A percentile compares a stretch with the other conserved stretches of the same genome.
Conservation (phyloP, 1,140 invertebrate species). For the Acyrthosiphon pisum region DNA sequence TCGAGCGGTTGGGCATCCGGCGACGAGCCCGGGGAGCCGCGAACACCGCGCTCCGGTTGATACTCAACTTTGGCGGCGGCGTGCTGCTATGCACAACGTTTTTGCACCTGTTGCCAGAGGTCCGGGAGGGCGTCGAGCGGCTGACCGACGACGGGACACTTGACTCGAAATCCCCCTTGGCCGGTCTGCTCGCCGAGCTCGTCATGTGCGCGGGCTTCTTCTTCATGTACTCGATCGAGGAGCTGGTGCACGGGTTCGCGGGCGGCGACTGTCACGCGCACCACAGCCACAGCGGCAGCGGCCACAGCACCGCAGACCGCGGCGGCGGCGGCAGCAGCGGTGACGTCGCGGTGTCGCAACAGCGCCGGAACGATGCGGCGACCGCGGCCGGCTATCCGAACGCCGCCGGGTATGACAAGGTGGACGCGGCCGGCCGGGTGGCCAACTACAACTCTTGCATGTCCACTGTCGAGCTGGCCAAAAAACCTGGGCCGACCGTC, state of each 20-base stretch:
- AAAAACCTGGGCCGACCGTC: not conserved
- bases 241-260: conserved; percentile 59
- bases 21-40: not conserved
- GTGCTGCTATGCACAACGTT: conserved; percentile 90
- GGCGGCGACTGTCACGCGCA: not conserved
- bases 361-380: not conserved
- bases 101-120: conserved; percentile 88
- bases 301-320: not conserved
- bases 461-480: conserved; percentile 2
- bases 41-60: conserved; percentile 56
- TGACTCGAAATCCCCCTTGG: not conserved
- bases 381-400: not conserved
- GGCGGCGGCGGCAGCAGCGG: not conserved
- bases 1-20: conserved; percentile 24
- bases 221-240: conserved; percentile 68
- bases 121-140: conserved; percentile 68
- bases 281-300: not conserved
- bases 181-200: conserved; percentile 64
- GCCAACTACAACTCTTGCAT: conserved; percentile 55
- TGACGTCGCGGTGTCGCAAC: not conserved
- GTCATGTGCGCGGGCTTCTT: conserved; percentile 69
- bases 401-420: not conserved
- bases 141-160: conserved; percentile 36
- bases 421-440: not conserved
- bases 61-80: conserved; percentile 88